Evolutionary conservation across 2,113 vertebrate genomes (phyloP).

Genomic region (Thunnus thynnus): DNA sequence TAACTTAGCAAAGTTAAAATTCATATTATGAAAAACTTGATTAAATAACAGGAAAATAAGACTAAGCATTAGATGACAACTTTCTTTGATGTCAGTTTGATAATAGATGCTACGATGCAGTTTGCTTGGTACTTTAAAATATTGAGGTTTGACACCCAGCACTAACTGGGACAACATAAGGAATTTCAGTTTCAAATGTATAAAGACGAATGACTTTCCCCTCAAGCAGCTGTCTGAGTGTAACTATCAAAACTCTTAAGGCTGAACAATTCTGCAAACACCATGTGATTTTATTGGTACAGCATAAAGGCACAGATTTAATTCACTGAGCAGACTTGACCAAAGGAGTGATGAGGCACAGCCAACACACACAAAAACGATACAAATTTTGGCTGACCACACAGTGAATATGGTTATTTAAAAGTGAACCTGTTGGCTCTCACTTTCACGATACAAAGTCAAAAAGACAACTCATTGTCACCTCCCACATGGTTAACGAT

Average conservation of each 20-base stretch:
- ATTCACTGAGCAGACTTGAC: conserved; percentile 65
- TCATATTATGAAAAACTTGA: no score
- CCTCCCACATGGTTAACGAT: conserved; percentile 13
- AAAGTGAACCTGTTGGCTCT: conserved; percentile 43
- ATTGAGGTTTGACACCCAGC: no score
- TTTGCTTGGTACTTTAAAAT: no score
- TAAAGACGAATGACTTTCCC: background rate
- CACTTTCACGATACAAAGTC: conserved; percentile 28
- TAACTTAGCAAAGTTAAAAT: no score
- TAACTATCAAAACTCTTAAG: conserved; percentile 18
- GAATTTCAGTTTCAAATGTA: no score
- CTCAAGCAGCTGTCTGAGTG: background rate
- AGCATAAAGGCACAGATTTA: conserved; percentile 71
- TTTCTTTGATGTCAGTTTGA: no score
- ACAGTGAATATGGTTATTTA: conserved; percentile 51
- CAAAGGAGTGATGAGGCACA: conserved; percentile 63
- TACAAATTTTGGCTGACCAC: conserved; percentile 42
- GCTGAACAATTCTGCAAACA: conserved; percentile 58
- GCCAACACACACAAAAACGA: conserved; percentile 57
- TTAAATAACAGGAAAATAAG: no score
- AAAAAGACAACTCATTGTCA: conserved; percentile 30
- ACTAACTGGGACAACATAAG: no score
- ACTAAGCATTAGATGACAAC: no score
- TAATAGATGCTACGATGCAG: no score
- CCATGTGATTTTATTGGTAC: conserved; percentile 72